phyloP scores from a whole-genome alignment of 2,113 vertebrate genomes.

The Mus pahari region DNA sequence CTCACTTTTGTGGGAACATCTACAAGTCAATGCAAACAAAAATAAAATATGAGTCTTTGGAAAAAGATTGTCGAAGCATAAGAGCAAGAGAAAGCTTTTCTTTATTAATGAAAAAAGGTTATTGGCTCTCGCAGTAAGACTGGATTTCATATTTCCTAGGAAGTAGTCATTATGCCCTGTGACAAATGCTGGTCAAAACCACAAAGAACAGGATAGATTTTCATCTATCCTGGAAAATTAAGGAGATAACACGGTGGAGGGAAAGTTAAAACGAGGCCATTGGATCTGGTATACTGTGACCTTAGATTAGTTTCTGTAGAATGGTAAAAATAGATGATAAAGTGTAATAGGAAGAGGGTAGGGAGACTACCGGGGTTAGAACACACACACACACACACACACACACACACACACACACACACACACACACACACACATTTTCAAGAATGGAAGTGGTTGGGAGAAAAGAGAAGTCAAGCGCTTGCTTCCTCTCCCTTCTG shows the following conservation, averaged over 20 bases:
- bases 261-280: neutral
- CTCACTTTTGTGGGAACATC: neutral
- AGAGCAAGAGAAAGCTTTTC: neutral
- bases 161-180: neutral
- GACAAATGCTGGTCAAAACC: neutral
- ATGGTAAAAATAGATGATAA: slow-evolving; percentile 33
- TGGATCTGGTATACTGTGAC: neutral
- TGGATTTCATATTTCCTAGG: neutral
- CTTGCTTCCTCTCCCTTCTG: neutral
- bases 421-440: neutral
- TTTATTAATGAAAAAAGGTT: neutral
- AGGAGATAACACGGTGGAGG: neutral
- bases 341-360: neutral
- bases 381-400: neutral
- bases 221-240: neutral
- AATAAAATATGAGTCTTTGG: neutral
- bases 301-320: neutral
- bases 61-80: neutral
- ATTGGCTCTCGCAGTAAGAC: neutral
- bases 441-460: neutral
- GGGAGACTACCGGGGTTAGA: neutral
- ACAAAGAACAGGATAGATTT: neutral
- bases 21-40: neutral
- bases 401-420: too few species aligned
- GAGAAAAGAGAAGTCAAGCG: neutral